phyloP scores from a whole-genome alignment of 2,113 vertebrate genomes.

The Craseonycteris thonglongyai region DNA sequence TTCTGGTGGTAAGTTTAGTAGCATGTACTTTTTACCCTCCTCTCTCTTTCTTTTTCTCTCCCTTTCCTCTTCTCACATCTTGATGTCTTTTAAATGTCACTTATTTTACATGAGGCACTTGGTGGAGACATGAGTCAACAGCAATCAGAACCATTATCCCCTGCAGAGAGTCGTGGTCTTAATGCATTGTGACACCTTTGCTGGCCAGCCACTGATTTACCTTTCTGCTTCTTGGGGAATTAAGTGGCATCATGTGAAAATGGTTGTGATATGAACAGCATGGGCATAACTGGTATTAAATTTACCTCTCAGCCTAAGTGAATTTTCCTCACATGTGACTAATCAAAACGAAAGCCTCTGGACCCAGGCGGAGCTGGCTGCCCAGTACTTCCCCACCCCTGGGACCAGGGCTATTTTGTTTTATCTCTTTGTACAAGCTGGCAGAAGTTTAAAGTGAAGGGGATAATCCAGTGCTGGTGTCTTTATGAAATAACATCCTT shows the following conservation, averaged over 20 bases:
- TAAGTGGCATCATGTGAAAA: conserved; percentile 97
- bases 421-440: conserved; percentile 90
- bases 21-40: conserved; percentile 61
- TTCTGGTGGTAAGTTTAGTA: conserved; percentile 84
- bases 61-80: conserved; percentile 87
- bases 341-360: conserved; percentile 96
- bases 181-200: conserved; percentile 91
- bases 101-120: conserved; percentile 95
- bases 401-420: conserved; percentile 91
- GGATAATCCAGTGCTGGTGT: conserved; percentile 90
- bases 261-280: conserved; percentile 98
- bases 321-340: conserved; percentile 94
- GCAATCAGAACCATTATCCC: conserved; percentile 95
- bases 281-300: conserved; percentile 95
- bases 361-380: conserved; percentile 89
- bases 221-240: conserved; percentile 93
- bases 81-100: conserved; percentile 95
- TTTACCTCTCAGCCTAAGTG: conserved; percentile 93
- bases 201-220: conserved; percentile 88
- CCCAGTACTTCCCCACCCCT: conserved; percentile 86
- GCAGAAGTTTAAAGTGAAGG: conserved; percentile 90
- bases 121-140: conserved; percentile 89
- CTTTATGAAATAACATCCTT: conserved; percentile 91
- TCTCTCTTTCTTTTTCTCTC: conserved; percentile 64
- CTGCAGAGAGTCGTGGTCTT: conserved; percentile 87